These are phyloP conservation scores for Cyanoliseus patagonus DNA, from an alignment of 2,113 vertebrate genomes.

Conservation along the genomic window DNA sequence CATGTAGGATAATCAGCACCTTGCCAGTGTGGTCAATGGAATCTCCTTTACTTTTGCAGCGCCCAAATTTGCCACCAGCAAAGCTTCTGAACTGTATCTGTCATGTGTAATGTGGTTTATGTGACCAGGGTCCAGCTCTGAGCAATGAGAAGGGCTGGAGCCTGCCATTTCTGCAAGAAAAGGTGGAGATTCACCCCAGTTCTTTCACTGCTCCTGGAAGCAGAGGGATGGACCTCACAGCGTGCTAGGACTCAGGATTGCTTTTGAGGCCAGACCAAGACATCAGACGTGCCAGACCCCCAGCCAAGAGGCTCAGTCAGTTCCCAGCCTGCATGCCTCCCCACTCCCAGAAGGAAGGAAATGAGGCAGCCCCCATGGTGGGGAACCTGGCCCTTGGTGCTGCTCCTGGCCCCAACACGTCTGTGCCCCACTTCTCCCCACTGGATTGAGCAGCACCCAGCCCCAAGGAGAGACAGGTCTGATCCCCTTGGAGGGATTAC, in stretches of 20 bases:
- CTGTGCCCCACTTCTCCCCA: not conserved
- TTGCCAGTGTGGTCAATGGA: not conserved
- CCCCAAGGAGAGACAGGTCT: not conserved
- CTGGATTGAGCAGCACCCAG: not conserved
- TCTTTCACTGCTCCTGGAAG: not conserved
- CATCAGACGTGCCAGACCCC: rapidly evolving
- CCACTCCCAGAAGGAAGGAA: not conserved
- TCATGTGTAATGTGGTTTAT: not conserved
- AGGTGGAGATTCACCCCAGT: not conserved
- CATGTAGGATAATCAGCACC: not conserved
- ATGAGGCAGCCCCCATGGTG: not conserved
- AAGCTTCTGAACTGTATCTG: not conserved
- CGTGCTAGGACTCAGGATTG: not conserved
- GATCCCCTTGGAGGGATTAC: not conserved
- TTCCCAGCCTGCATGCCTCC: rapidly evolving
- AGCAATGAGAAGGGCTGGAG: not conserved
- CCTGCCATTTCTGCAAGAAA: not conserved
- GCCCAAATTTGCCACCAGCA: not conserved
- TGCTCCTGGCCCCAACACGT: not conserved
- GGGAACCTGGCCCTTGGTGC: not conserved
- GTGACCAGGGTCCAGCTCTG: not conserved
- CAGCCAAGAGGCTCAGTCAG: rapidly evolving
- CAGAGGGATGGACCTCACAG: not conserved
- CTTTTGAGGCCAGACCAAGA: not conserved
- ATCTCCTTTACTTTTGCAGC: not conserved